Conservation (phyloP, 2,113 vertebrate genomes). For the Gadus macrocephalus region DNA sequence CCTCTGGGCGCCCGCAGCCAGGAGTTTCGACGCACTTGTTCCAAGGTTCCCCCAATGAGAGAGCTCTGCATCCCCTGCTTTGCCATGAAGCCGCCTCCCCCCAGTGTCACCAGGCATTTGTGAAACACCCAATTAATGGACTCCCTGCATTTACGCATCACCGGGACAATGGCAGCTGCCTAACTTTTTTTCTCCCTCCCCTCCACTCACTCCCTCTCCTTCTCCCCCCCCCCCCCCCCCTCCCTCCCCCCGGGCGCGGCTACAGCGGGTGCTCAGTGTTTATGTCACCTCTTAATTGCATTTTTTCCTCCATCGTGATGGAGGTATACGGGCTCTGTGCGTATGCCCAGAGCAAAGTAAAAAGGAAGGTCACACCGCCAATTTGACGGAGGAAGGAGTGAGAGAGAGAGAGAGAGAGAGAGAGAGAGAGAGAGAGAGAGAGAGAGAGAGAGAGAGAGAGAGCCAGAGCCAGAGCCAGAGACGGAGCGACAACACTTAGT, state of each 20-base stretch:
- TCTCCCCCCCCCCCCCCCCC: constrained; percentile 43
- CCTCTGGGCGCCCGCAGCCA: too few species aligned
- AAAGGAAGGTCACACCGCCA: constrained; percentile 72
- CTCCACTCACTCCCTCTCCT: too few species aligned
- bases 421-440: constrained; percentile 12
- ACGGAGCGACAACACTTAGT: constrained; percentile 62
- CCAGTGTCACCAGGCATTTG: constrained; percentile 46
- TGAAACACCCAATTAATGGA: constrained; percentile 60
- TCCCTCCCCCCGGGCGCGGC: constrained; percentile 32
- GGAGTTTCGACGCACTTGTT: too few species aligned
- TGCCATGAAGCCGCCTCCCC: constrained; percentile 39
- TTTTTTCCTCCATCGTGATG: constrained; percentile 51
- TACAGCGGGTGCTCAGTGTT: constrained; percentile 69
- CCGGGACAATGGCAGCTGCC: constrained; percentile 40
- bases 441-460: too few species aligned
- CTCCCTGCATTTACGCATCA: constrained; percentile 44
- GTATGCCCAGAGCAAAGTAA: constrained; percentile 59
- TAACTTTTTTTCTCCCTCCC: too few species aligned
- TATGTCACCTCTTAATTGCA: constrained; percentile 73
- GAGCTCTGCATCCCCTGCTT: background rate
- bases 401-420: constrained; percentile 13
- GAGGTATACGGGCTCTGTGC: constrained; percentile 64
- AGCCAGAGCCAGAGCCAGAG: too few species aligned
- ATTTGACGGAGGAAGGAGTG: constrained; percentile 67
- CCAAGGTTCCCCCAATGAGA: too few species aligned